Percentiles rank a stretch among this genome's conserved stretches.
Conservation (phyloP, 1,140 invertebrate genomes). For the Drosophila tropicalis region DNA sequence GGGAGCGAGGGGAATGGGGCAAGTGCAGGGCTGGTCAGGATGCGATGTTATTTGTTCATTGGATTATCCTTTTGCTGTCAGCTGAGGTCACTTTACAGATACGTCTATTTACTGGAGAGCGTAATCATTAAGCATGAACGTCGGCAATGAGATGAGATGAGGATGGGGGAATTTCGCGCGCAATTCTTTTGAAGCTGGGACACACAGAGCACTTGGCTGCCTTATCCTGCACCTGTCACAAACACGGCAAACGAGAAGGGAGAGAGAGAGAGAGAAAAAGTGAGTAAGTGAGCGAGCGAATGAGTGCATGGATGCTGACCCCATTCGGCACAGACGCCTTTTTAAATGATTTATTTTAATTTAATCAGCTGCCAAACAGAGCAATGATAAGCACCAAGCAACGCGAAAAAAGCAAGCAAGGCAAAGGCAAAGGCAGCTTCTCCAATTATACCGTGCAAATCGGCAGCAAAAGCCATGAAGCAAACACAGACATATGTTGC, state of each 20-base stretch:
- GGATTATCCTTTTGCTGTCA: slow-evolving; percentile 73
- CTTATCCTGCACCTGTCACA: slow-evolving; percentile 46
- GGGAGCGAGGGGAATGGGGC: background rate
- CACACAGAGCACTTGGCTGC: slow-evolving; percentile 25
- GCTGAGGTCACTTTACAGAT: slow-evolving; percentile 64
- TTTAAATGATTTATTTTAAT: slow-evolving; percentile 78
- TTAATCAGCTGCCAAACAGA: slow-evolving; percentile 78
- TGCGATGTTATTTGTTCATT: slow-evolving; percentile 49
- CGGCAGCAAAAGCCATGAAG: slow-evolving; percentile 70
- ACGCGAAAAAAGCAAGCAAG: slow-evolving; percentile 5
- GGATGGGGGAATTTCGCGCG: background rate
- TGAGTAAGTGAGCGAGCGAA: background rate
- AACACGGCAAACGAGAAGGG: background rate
- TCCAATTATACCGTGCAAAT: slow-evolving; percentile 76
- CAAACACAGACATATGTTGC: slow-evolving; percentile 72
- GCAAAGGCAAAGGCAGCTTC: slow-evolving; percentile 49
- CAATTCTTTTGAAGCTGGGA: slow-evolving; percentile 34
- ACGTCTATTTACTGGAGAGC: slow-evolving; percentile 26
- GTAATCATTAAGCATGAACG: slow-evolving; percentile 42
- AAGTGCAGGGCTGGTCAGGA: background rate
- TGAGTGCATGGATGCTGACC: slow-evolving; percentile 28
- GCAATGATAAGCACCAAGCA: slow-evolving; percentile 68
- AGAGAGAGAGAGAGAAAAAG: background rate
- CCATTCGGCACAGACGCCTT: slow-evolving; percentile 46
- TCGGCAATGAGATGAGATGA: too few species aligned